Evolutionary conservation across 2,113 vertebrate genomes (phyloP), one percentile per base, ranked within the genome.

Genomic region (Oryzias melastigma): DNA sequence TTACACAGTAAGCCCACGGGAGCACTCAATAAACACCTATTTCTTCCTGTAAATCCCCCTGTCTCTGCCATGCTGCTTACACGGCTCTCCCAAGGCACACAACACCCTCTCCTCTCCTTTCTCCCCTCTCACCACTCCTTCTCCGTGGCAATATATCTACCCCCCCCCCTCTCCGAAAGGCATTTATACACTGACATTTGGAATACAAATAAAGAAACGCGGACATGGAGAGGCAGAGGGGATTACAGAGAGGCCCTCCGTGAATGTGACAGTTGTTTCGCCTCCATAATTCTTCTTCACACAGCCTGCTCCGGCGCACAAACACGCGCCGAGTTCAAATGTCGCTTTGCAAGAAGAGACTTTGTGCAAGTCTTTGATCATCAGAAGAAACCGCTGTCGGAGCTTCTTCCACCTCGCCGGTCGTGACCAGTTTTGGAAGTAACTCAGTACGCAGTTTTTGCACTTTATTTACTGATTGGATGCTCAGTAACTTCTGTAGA

Each of bases 11-110:
- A 92, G 88, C 90, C 90, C 89, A 86, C 68, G 88, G 90, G 91
- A 91, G 89, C 85, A 81, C 89, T 91, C 90, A 92, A 91, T 93
- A 92, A 92, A 93, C 91, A 92, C 89, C 90, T 92, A 90, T 92
- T 92, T 91, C 89, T 90, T 80, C 85, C 86, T 75, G 85, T 92
- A 92, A 92, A 92, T 90, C 90, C 92, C 85, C 70, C 61, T 72
- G 76, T 88, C 87, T 81, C 82, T 52, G 40, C 85, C 83, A 81
- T 75, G 78, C 86, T 86, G 88, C 90, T 89, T 86, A 84, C 87
- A 85, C 68, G 81, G 86, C 88, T 90, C 88, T 91, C 87, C 87
- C 85, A 80, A 85, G 87, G 87, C 86, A 88, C 89, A 89, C 87
- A 85, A 83, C 91, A 87, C 80, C 85, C 87, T 87, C 80, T 71